phyloP scores from a whole-genome alignment of 2,113 vertebrate species.

The Phrynosoma platyrhinos region DNA sequence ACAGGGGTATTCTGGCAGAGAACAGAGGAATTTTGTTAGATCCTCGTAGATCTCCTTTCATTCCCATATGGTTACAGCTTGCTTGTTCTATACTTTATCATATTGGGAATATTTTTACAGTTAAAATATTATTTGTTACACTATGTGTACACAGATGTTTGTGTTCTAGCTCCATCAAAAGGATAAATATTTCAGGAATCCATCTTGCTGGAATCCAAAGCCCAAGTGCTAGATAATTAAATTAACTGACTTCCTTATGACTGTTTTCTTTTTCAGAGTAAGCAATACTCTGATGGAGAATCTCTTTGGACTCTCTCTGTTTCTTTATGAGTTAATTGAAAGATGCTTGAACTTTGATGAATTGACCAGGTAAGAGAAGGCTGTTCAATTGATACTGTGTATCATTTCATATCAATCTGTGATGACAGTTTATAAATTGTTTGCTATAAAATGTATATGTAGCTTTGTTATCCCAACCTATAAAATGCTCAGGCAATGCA shows the following conservation, averaged over 20 bases:
- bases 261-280: neutral
- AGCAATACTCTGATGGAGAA: neutral
- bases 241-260: conserved; percentile 5
- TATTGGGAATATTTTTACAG: neutral
- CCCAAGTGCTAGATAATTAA: neutral
- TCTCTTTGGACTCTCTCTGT: neutral
- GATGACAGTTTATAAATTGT: neutral
- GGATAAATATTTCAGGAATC: conserved; percentile 9
- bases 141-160: conserved; percentile 2
- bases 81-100: neutral
- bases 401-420: neutral
- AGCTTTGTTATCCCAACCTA: neutral
- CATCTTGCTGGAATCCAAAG: neutral
- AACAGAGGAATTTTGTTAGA: neutral
- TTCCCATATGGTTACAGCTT: neutral
- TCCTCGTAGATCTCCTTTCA: neutral
- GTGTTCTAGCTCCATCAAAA: neutral
- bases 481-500: neutral
- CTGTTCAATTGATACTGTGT: neutral
- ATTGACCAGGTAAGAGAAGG: neutral
- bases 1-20: neutral
- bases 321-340: conserved; percentile 10
- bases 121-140: neutral
- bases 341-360: conserved; percentile 22
- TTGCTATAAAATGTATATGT: neutral